Percentiles rank a stretch among this genome's conserved stretches.
Evolutionary conservation across 2,113 vertebrate species (phyloP).

Genomic region (Copsychus sechellarum): DNA sequence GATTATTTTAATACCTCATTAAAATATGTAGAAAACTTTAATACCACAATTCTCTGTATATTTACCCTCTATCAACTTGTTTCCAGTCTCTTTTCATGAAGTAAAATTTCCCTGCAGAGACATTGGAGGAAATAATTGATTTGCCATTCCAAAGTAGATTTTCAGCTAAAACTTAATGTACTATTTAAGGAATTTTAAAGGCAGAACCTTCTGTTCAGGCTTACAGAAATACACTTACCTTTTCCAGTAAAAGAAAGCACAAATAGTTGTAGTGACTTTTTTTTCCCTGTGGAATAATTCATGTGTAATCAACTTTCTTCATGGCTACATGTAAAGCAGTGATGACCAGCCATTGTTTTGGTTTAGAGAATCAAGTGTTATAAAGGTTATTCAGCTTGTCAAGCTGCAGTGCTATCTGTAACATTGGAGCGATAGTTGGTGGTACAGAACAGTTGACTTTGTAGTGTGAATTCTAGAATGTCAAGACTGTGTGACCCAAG

Average conservation of each 20-base stretch:
- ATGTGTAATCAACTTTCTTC: neutral
- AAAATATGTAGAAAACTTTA: neutral
- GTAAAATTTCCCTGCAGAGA: neutral
- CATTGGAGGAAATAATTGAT: neutral
- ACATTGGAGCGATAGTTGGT: neutral
- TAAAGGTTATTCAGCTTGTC: neutral
- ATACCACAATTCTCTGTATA: neutral
- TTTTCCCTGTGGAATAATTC: neutral
- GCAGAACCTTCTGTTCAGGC: neutral
- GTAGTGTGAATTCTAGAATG: neutral
- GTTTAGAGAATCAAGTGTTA: neutral
- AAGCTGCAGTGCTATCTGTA: neutral
- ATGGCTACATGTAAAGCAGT: neutral
- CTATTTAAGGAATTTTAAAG: neutral
- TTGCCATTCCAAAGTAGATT: neutral
- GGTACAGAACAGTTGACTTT: neutral
- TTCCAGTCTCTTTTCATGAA: neutral
- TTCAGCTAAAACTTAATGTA: neutral
- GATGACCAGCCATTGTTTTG: neutral
- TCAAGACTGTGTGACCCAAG: neutral
- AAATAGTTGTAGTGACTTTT: neutral
- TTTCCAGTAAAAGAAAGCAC: neutral
- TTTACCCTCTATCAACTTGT: neutral
- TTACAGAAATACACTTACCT: neutral
- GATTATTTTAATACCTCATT: neutral